These are phyloP conservation scores for Drosophila nigromelanica DNA, from an alignment of 1,140 invertebrate species.

Conservation along the genomic window DNA sequence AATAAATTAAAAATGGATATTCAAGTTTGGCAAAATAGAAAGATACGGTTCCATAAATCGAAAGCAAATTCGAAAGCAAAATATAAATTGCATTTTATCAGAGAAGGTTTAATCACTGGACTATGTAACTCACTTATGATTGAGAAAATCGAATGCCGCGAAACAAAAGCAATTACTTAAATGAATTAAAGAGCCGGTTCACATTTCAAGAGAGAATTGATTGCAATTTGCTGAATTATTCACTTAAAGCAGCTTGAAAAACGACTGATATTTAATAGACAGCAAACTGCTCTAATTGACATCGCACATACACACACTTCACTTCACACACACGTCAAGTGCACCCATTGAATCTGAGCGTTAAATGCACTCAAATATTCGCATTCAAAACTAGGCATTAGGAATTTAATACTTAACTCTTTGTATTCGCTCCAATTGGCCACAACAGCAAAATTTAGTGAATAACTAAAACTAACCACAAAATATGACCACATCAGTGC, in stretches of 20 bases:
- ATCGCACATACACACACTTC: slow-evolving; percentile 4
- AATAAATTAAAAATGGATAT: not conserved
- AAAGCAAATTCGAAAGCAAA: not conserved
- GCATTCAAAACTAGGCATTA: not conserved
- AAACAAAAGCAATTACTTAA: slow-evolving; percentile 55
- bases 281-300: slow-evolving; percentile 5
- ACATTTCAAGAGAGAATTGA: slow-evolving; percentile 9
- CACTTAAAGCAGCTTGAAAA: slow-evolving; percentile 11
- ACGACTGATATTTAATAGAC: slow-evolving; percentile 1
- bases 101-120: slow-evolving; percentile 15
- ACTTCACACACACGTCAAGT: not conserved
- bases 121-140: slow-evolving; percentile 55
- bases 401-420: slow-evolving; percentile 20
- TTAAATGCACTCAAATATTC: not conserved
- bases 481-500: slow-evolving; percentile 30
- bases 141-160: slow-evolving; percentile 27
- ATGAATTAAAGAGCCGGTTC: slow-evolving; percentile 11
- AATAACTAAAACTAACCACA: slow-evolving; percentile 21
- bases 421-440: not conserved
- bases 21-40: not conserved
- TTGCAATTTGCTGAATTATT: slow-evolving; percentile 18
- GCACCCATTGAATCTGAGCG: not conserved
- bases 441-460: slow-evolving; percentile 5
- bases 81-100: slow-evolving; percentile 5
- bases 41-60: not conserved